Conservation (phyloP, 2,888 invertebrate genomes). For the Glyphotaelius pellucidus region DNA sequence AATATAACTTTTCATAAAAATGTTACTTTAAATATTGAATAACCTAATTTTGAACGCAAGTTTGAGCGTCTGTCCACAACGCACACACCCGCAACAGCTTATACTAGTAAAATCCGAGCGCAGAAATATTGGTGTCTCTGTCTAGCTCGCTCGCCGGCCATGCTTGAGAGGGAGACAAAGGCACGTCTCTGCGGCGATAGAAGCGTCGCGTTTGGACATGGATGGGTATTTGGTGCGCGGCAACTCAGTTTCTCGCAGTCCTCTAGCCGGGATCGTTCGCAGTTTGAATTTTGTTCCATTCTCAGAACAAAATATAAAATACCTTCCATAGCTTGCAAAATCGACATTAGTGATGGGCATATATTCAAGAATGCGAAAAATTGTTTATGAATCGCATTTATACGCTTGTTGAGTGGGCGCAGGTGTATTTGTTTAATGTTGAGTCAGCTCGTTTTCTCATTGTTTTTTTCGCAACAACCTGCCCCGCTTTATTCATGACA, state of each 20-base stretch:
- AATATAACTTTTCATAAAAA: neutral
- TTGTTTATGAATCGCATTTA: neutral
- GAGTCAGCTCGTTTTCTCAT: neutral
- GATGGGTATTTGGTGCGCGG: conserved; percentile 41
- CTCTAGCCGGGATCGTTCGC: conserved; percentile 41
- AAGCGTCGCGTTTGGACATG: neutral
- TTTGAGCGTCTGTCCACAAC: conserved; percentile 8
- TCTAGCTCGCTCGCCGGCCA: neutral
- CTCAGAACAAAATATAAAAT: neutral
- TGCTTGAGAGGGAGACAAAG: neutral
- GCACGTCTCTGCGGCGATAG: conserved; percentile 27
- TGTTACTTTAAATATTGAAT: neutral
- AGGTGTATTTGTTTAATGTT: neutral
- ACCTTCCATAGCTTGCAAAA: neutral
- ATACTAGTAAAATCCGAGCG: conserved; percentile 8
- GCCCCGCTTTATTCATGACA: neutral
- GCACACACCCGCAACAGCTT: conserved; percentile 24
- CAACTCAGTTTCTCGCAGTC: conserved; percentile 41
- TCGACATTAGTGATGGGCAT: neutral
- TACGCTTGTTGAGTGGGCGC: neutral
- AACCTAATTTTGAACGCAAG: conserved; percentile 7
- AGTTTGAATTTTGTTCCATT: neutral
- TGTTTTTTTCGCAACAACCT: neutral
- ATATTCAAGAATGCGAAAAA: neutral
- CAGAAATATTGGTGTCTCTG: neutral